Conservation (phyloP, 2,797 vertebrate genomes). For the Pantherophis vulpinus region DNA sequence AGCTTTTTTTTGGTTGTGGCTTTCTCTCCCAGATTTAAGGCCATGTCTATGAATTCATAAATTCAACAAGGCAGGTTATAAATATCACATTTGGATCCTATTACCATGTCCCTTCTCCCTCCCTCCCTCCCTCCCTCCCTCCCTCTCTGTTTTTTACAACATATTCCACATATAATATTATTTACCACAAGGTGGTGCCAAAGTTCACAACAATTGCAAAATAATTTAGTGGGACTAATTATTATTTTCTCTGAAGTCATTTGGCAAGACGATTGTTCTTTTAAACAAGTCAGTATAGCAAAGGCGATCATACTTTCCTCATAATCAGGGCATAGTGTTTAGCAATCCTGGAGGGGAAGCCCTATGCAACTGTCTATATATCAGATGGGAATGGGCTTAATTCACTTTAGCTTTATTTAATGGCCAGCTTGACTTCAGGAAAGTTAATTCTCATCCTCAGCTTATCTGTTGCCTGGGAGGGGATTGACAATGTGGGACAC, state of each 20-base stretch:
- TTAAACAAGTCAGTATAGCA: background rate
- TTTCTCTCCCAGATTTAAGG: background rate
- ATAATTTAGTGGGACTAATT: background rate
- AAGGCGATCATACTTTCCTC: background rate
- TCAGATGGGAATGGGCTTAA: background rate
- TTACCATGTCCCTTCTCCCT: background rate
- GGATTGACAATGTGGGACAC: background rate
- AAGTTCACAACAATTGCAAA: background rate
- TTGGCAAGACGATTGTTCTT: background rate
- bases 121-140: no score
- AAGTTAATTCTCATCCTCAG: background rate
- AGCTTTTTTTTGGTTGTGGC: background rate
- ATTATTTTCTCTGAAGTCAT: background rate
- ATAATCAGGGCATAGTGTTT: background rate
- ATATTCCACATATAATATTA: background rate
- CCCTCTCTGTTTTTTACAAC: background rate
- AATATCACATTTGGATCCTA: background rate
- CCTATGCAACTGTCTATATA: background rate
- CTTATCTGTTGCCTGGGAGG: accelerated
- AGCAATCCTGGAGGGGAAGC: no score
- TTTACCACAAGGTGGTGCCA: constrained; percentile 35
- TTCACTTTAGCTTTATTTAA: background rate
- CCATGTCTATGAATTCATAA: background rate
- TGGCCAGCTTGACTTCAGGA: background rate
- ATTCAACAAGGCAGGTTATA: background rate